Conservation (phyloP, 2,113 vertebrate species). For the Thermophis baileyi region DNA sequence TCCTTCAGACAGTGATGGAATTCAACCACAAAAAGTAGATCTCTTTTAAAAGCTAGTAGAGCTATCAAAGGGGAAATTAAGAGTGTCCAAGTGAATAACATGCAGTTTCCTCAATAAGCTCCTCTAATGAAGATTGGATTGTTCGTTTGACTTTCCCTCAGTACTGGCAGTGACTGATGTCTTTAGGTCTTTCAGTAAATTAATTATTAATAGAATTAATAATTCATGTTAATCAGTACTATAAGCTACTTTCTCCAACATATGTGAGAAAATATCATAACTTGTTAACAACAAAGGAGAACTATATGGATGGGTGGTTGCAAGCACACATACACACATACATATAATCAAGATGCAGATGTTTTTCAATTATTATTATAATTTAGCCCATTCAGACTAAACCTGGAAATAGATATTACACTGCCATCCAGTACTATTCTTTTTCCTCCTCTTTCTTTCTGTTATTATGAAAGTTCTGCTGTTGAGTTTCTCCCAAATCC, state of each 20-base stretch:
- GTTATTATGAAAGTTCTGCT: background rate
- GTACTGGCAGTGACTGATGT: slow-evolving; percentile 72
- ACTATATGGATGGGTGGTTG: slow-evolving; percentile 45
- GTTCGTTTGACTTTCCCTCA: slow-evolving; percentile 70
- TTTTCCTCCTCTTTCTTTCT: background rate
- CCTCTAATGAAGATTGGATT: slow-evolving; percentile 62
- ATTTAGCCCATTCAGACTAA: background rate
- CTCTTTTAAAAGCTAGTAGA: slow-evolving; percentile 12
- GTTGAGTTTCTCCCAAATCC: background rate
- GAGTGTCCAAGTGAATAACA: slow-evolving; percentile 63
- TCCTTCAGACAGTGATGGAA: slow-evolving; percentile 41
- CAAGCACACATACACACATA: background rate
- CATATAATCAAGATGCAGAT: background rate
- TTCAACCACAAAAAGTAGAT: slow-evolving; percentile 16
- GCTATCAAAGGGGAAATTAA: slow-evolving; percentile 58
- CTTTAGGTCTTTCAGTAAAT: slow-evolving; percentile 83
- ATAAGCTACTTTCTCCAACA: slow-evolving; percentile 84
- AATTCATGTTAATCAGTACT: slow-evolving; percentile 95
- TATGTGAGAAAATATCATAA: slow-evolving; percentile 79
- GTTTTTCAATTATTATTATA: background rate
- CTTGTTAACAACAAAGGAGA: slow-evolving; percentile 74
- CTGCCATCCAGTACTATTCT: background rate
- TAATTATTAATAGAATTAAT: slow-evolving; percentile 95
- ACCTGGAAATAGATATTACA: background rate
- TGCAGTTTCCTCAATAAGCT: slow-evolving; percentile 56